Conservation (phyloP, 2,888 invertebrate genomes). For the Galerucella nymphaeae region DNA sequence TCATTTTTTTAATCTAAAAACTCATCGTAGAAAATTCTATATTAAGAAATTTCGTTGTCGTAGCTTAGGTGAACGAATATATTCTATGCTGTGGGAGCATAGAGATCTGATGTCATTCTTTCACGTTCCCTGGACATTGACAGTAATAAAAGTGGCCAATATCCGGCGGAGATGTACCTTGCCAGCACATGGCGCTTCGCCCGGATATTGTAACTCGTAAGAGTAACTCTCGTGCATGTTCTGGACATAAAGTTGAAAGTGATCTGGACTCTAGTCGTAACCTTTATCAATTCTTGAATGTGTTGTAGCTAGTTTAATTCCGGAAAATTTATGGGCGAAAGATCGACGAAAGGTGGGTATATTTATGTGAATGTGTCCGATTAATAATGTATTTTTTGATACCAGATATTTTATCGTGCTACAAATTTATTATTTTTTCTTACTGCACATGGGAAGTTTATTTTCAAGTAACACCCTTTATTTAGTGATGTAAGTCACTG, state of each 20-base stretch:
- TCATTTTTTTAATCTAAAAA: not conserved
- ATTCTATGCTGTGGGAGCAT: slow-evolving; percentile 19
- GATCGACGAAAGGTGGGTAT: not conserved
- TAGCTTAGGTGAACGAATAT: slow-evolving; percentile 17
- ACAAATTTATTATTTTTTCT: not conserved
- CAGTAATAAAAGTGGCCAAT: slow-evolving; percentile 66
- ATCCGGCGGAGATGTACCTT: slow-evolving; percentile 57
- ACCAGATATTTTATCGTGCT: not conserved
- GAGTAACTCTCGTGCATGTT: slow-evolving; percentile 55
- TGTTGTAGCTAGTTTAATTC: slow-evolving; percentile 18
- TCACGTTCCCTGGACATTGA: slow-evolving; percentile 63
- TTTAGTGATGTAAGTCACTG: too few species aligned
- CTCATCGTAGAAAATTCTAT: not conserved
- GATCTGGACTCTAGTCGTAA: slow-evolving; percentile 40
- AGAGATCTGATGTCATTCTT: slow-evolving; percentile 50
- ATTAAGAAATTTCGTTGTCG: not conserved
- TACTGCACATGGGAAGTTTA: too few species aligned
- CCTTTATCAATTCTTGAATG: slow-evolving; percentile 38
- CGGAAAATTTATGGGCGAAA: slow-evolving; percentile 3
- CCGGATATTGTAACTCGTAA: slow-evolving; percentile 58
- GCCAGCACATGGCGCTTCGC: slow-evolving; percentile 57
- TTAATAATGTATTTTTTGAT: not conserved
- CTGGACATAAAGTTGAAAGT: slow-evolving; percentile 54
- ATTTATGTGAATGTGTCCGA: not conserved
- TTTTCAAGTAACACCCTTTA: too few species aligned